Conservation (phyloP, 2,888 invertebrate genomes). For the Chouioia cunea region DNA sequence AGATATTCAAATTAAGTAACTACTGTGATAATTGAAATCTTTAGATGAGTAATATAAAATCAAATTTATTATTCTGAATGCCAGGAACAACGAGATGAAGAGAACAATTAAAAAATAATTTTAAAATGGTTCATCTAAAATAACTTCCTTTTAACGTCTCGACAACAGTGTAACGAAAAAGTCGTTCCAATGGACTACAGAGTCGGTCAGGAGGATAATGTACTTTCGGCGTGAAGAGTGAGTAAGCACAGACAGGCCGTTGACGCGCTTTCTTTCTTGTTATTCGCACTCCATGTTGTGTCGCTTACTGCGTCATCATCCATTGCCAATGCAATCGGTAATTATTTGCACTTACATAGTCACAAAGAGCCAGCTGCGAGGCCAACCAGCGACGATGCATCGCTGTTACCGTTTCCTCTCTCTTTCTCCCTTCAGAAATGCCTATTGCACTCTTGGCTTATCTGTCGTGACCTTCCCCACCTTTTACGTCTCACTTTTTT, state of each 20-base stretch:
- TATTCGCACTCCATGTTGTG: conserved; percentile 18
- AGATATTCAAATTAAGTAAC: no score
- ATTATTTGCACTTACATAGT: conserved; percentile 44
- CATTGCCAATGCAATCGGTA: conserved; percentile 41
- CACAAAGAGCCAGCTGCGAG: conserved; percentile 46
- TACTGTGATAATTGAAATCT: no score
- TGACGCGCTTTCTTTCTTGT: conserved; percentile 23
- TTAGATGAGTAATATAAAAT: no score
- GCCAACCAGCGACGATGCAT: conserved; percentile 37
- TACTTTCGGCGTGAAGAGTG: neutral
- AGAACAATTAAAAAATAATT: no score
- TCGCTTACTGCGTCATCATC: conserved; percentile 26
- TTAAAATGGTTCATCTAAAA: no score
- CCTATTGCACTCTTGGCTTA: conserved; percentile 17
- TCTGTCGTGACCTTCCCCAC: conserved; percentile 14
- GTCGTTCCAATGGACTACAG: neutral
- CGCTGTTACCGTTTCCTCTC: neutral
- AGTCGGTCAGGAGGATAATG: conserved; percentile 1
- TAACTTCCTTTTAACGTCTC: no score
- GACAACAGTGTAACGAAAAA: no score
- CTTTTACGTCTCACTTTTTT: neutral
- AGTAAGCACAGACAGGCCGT: conserved; percentile 5
- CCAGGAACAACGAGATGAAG: no score
- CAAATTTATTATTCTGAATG: no score
- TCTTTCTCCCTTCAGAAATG: conserved; percentile 1